These are phyloP conservation scores for Sphenopsis melanotis DNA, from an alignment of 2,797 vertebrate genomes.

Conservation along the genomic window DNA sequence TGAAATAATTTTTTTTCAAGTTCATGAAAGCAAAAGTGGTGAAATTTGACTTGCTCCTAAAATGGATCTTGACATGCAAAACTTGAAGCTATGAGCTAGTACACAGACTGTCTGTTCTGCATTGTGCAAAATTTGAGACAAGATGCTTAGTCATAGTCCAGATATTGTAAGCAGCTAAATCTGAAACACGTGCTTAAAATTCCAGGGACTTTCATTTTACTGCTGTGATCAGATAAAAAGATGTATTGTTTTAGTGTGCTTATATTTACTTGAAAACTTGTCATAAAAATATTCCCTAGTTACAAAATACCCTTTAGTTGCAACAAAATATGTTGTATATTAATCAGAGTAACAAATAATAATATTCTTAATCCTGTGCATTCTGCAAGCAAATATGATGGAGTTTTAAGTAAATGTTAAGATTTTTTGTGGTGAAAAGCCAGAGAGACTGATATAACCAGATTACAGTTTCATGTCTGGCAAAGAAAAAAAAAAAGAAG, in stretches of 20 bases:
- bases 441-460: neutral
- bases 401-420: neutral
- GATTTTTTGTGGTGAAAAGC: neutral
- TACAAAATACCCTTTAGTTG: neutral
- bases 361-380: neutral
- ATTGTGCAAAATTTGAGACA: conserved; percentile 23
- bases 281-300: neutral
- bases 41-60: neutral
- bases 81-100: neutral
- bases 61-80: neutral
- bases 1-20: neutral
- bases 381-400: neutral
- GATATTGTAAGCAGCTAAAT: conserved; percentile 61
- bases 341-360: neutral
- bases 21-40: neutral
- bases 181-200: conserved; percentile 62
- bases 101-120: conserved; percentile 36
- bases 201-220: conserved; percentile 54
- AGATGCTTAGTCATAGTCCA: conserved; percentile 65
- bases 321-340: neutral
- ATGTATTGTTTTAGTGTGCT: conserved; percentile 46
- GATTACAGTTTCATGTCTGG: neutral
- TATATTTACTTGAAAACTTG: conserved; percentile 27
- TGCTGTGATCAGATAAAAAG: conserved; percentile 47
- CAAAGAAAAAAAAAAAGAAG: neutral